Evolutionary conservation across 2,888 invertebrate genomes (phyloP).

Genomic region (Romanomermis culicivorax): DNA sequence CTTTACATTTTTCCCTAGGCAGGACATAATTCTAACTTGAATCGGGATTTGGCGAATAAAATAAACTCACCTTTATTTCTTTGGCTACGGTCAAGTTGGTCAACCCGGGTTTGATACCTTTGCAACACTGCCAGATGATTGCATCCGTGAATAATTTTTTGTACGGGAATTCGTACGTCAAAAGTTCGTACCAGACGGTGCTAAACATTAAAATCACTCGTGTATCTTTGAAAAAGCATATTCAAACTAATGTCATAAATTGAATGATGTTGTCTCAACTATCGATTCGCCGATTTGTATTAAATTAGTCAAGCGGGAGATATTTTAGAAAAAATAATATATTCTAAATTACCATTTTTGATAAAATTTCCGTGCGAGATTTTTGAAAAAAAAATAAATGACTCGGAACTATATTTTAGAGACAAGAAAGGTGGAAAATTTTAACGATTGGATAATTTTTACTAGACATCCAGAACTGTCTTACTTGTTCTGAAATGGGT

Average conservation of each 20-base stretch:
- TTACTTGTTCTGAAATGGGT: no score
- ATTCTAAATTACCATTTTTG: no score
- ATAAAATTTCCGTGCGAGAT: no score
- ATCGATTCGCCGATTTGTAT: neutral
- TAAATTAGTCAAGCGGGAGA: neutral
- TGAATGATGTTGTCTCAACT: neutral
- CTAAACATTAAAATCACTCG: conserved; percentile 35
- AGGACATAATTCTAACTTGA: no score
- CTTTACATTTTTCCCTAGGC: no score
- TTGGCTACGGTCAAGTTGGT: conserved; percentile 78
- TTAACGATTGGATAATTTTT: no score
- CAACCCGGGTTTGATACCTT: conserved; percentile 81
- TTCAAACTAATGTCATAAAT: neutral
- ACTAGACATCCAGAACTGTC: no score
- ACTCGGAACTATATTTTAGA: no score
- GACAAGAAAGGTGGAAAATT: no score
- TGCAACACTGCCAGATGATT: conserved; percentile 91
- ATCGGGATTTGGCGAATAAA: no score
- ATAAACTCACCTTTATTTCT: conserved; percentile 71
- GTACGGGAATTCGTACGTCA: conserved; percentile 89
- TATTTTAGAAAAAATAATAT: no score
- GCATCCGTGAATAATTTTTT: conserved; percentile 77
- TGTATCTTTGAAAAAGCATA: neutral
- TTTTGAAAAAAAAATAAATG: no score
- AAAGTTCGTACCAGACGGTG: conserved; percentile 91